Base-by-base conservation (phyloP, 1,140 invertebrate genomes). In the Drosophila obscura region DNA sequence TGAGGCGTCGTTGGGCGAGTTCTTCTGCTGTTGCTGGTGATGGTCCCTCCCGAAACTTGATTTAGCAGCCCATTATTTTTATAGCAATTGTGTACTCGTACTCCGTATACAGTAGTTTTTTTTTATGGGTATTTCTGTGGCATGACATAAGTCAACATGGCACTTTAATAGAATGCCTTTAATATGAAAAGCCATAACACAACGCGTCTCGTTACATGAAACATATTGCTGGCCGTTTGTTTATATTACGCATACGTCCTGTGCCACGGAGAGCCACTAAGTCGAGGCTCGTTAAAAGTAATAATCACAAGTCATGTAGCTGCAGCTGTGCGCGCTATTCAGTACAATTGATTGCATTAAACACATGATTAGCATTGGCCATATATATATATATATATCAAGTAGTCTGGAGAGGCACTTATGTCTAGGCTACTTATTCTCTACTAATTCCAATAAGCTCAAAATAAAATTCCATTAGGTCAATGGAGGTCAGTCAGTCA, bases 201-300 rank as follows among this genome's bases (percentile, higher is more conserved):
- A 39, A 62, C 45, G 45, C 48, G 50, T 50, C 52, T 58, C 59
- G 55, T 67, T 71, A 76, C 73, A 76, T 67, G 60, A 69, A 73
- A 59, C 81, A 87, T 55, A 81, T 87, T 31, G 31, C 8, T 3
- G 7, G 74, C 66, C 82, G 63, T 72, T 87, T 68, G 35, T 73
- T 62, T 71, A 50, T 50, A 60, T 79, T 68, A 60, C 76, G 44
- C 76, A 80, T 77, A 74, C 51, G 71, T 46, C 62, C 22, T 28
- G 62, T 60, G 31, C 66, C 24, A 13, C 56, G n/a, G 49, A 49
- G 24, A 53, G 60, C 57, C 57, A 73, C 68, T 59, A 50, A 73
- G 71, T n/a, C 50, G 53, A 16, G 77, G 81, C 74, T 82, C 82
- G 77, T 87, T 87, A 87, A 79, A 83, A 83, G 62, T 77, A 84